These are phyloP conservation scores for Noturus placidus DNA, from an alignment of 2,113 vertebrate genomes.

Conservation along the genomic window DNA sequence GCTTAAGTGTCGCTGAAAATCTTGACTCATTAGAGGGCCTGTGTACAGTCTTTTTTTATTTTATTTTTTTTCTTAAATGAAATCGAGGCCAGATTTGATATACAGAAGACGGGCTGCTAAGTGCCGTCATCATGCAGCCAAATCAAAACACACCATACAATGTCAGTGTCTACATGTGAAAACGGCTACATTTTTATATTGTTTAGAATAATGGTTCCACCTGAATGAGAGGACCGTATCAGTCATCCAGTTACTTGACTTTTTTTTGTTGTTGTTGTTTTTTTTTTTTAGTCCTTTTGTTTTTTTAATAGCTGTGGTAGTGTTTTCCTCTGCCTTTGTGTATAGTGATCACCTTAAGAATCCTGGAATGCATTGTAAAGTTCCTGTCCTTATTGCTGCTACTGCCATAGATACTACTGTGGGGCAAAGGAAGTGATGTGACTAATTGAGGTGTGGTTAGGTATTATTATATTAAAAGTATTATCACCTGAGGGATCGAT, in stretches of 20 bases:
- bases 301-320: not conserved
- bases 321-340: not conserved
- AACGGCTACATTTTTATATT: not conserved
- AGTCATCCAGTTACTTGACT: not conserved
- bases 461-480: too few species aligned
- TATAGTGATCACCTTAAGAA: not conserved
- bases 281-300: too few species aligned
- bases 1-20: not conserved
- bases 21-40: not conserved
- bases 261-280: not conserved
- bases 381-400: conserved; percentile 56
- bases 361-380: conserved; percentile 50
- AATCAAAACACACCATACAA: not conserved
- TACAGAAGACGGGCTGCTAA: not conserved
- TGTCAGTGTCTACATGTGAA: conserved; percentile 2
- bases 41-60: not conserved
- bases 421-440: conserved; percentile 54
- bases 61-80: not conserved
- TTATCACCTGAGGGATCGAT: not conserved
- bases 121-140: conserved; percentile 5
- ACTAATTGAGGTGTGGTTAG: conserved; percentile 37
- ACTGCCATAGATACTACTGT: conserved; percentile 12
- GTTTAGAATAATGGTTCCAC: not conserved
- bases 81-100: not conserved
- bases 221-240: not conserved